Evolutionary conservation across 2,888 invertebrate species (phyloP).

Genomic region (Diplazon laetatorius): DNA sequence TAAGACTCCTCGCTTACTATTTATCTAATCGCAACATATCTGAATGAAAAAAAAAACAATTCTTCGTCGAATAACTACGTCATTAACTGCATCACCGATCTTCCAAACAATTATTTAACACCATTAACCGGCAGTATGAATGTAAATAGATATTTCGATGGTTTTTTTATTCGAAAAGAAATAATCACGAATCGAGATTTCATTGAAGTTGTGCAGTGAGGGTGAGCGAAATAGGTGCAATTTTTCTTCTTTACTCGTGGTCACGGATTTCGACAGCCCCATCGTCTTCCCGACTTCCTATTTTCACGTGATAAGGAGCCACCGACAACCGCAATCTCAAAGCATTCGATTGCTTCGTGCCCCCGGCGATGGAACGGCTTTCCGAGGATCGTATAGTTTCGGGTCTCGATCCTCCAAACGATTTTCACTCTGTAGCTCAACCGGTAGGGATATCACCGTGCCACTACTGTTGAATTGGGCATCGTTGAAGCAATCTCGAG

Average conservation of each 20-base stretch:
- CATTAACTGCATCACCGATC: neutral
- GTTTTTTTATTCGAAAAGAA: neutral
- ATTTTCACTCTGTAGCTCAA: slow-evolving; percentile 54
- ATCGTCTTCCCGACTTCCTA: slow-evolving; percentile 43
- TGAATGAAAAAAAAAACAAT: no score
- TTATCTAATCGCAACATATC: no score
- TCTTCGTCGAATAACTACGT: neutral
- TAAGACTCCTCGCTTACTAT: no score
- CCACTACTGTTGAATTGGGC: slow-evolving; percentile 44
- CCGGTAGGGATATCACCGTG: slow-evolving; percentile 21
- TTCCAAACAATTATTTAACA: neutral
- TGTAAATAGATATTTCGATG: neutral
- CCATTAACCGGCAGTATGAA: no score
- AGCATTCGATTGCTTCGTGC: slow-evolving; percentile 59
- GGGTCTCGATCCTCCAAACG: slow-evolving; percentile 49
- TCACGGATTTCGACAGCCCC: slow-evolving; percentile 28
- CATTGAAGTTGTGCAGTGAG: slow-evolving; percentile 8
- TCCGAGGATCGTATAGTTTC: slow-evolving; percentile 32
- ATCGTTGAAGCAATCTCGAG: slow-evolving; percentile 56
- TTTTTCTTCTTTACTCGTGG: slow-evolving; percentile 27
- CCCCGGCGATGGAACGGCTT: slow-evolving; percentile 49
- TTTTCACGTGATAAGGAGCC: slow-evolving; percentile 59
- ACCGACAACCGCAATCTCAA: slow-evolving; percentile 35
- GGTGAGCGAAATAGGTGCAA: neutral
- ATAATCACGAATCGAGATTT: neutral